Conservation (phyloP, 2,797 vertebrate species). For the Hozukius guyotensis region DNA sequence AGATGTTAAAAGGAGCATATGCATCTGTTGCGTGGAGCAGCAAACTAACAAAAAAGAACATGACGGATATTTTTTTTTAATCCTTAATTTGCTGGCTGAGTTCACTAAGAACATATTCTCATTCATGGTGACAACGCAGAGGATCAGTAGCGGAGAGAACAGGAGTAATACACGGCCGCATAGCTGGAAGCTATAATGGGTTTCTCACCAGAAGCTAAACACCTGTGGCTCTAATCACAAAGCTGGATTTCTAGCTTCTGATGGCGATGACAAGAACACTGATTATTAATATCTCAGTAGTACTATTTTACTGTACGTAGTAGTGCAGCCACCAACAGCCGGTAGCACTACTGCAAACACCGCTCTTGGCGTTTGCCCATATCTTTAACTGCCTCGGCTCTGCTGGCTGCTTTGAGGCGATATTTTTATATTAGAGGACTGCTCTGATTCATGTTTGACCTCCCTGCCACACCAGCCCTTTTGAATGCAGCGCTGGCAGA, state of each 20-base stretch:
- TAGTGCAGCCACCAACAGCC: slow-evolving; percentile 18
- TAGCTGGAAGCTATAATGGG: slow-evolving; percentile 50
- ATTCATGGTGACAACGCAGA: slow-evolving; percentile 58
- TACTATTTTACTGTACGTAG: slow-evolving; percentile 22
- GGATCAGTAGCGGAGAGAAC: slow-evolving; percentile 54
- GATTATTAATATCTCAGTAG: slow-evolving; percentile 44
- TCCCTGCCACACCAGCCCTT: slow-evolving; percentile 42
- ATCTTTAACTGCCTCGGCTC: slow-evolving; percentile 54
- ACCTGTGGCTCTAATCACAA: slow-evolving; percentile 67
- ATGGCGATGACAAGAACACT: slow-evolving; percentile 17
- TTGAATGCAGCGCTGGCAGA: slow-evolving; percentile 36
- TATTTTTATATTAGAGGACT: slow-evolving; percentile 68
- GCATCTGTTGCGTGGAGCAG: slow-evolving; percentile 40
- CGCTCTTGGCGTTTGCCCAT: slow-evolving; percentile 47
- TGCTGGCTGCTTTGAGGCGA: slow-evolving; percentile 58
- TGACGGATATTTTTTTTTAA: slow-evolving; percentile 53
- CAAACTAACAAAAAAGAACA: slow-evolving; percentile 51
- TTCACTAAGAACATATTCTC: slow-evolving; percentile 70
- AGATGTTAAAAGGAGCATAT: slow-evolving; percentile 41
- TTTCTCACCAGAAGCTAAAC: slow-evolving; percentile 47
- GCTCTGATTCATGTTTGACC: slow-evolving; percentile 73
- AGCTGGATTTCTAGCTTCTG: slow-evolving; percentile 24
- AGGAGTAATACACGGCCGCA: slow-evolving; percentile 22
- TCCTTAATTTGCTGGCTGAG: slow-evolving; percentile 72
- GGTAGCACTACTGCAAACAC: slow-evolving; percentile 23